Evolutionary conservation across 1,140 invertebrate species (phyloP).

Genomic region (Caenorhabditis briggsae): DNA sequence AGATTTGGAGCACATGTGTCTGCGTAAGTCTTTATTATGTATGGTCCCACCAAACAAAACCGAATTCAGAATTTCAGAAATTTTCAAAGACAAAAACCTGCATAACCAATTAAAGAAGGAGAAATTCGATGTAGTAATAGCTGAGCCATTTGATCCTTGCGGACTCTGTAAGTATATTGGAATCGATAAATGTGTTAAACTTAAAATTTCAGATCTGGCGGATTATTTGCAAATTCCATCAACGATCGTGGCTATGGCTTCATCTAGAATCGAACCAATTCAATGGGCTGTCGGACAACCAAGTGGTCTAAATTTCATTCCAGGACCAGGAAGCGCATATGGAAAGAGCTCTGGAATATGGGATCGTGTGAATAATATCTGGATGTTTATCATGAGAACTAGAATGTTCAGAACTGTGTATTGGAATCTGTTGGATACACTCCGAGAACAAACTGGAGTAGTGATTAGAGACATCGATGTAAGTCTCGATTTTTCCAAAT

Average conservation of each 20-base stretch:
- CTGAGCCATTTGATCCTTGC: slow-evolving; percentile 9
- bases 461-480: not conserved
- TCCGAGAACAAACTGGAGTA: not conserved
- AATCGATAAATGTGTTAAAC: not conserved
- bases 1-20: slow-evolving; percentile 17
- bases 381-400: slow-evolving; percentile 25
- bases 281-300: not conserved
- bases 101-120: not conserved
- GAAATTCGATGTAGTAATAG: not conserved
- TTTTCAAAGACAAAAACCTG: slow-evolving; percentile 4
- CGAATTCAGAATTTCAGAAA: not conserved
- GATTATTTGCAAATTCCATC: slow-evolving; percentile 11
- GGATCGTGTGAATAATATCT: not conserved
- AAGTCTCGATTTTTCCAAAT: not conserved
- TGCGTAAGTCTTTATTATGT: not conserved
- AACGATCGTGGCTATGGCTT: not conserved
- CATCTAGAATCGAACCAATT: not conserved
- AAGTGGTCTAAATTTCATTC: slow-evolving; percentile 1
- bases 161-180: not conserved
- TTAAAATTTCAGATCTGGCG: not conserved
- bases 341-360: not conserved
- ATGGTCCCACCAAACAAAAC: too few relatives aligned
- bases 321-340: not conserved
- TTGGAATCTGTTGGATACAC: not conserved
- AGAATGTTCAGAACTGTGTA: slow-evolving; percentile 5